phyloP scores from a whole-genome alignment of 1,140 invertebrate species.

The Acromyrmex charruanus region DNA sequence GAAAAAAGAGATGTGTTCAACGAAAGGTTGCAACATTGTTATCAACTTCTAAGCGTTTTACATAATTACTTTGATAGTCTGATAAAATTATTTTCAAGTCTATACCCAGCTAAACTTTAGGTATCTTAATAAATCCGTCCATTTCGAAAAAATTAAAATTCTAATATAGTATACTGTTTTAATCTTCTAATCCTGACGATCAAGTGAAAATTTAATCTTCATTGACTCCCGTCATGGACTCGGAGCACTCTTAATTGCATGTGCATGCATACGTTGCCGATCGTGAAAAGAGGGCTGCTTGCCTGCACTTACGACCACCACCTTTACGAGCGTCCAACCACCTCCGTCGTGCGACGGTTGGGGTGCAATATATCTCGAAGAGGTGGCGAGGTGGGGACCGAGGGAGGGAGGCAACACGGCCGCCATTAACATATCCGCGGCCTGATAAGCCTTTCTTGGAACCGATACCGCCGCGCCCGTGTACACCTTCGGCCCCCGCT shows the following conservation, averaged over 20 bases:
- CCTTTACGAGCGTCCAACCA: constrained; percentile 67
- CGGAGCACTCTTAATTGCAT: constrained; percentile 82
- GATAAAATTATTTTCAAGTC: too few species aligned
- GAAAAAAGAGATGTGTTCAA: too few species aligned
- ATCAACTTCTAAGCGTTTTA: too few species aligned
- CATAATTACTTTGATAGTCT: too few species aligned
- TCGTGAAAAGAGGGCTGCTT: constrained; percentile 55
- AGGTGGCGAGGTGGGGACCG: constrained; percentile 68
- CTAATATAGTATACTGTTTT: not conserved
- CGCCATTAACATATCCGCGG: constrained; percentile 86
- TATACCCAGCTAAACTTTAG: too few species aligned
- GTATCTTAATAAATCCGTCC: too few species aligned
- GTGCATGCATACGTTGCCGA: constrained; percentile 78
- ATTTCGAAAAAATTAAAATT: not conserved
- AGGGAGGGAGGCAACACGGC: constrained; percentile 78
- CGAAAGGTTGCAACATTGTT: too few species aligned
- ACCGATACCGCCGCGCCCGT: constrained; percentile 82
- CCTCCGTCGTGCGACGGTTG: constrained; percentile 64
- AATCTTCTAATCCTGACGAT: not conserved
- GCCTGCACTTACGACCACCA: constrained; percentile 59
- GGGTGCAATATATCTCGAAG: constrained; percentile 83
- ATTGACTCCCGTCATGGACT: constrained; percentile 49
- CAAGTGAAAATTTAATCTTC: not conserved
- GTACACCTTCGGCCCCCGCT: constrained; percentile 74
- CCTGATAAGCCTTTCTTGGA: constrained; percentile 85